Conservation (phyloP, 1,140 invertebrate genomes). For the Drosophila pachea region DNA sequence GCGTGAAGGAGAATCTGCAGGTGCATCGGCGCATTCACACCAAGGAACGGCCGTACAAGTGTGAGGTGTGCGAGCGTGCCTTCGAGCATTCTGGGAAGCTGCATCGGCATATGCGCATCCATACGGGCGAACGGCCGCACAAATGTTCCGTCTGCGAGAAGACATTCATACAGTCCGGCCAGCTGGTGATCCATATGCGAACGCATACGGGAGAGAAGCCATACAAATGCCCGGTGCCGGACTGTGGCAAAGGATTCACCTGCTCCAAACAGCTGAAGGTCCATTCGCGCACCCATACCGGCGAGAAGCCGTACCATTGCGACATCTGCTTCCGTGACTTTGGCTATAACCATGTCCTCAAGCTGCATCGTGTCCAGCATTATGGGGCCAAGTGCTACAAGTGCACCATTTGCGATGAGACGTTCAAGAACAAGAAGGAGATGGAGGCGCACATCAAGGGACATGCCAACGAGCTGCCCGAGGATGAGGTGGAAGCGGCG, state of each 20-base stretch:
- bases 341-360: constrained; percentile 92
- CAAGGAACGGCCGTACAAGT: constrained; percentile 89
- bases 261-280: constrained; percentile 95
- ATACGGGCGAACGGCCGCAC: constrained; percentile 95
- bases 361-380: constrained; percentile 93
- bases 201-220: constrained; percentile 95
- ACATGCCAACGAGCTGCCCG: constrained; percentile 85
- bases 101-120: constrained; percentile 94
- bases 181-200: constrained; percentile 90
- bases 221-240: constrained; percentile 89
- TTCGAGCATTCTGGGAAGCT: constrained; percentile 96
- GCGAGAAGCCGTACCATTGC: constrained; percentile 87
- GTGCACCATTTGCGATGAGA: constrained; percentile 91
- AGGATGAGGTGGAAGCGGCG: constrained; percentile 68
- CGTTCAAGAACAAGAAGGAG: constrained; percentile 92
- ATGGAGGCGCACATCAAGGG: constrained; percentile 94
- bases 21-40: constrained; percentile 95
- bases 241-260: constrained; percentile 92
- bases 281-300: constrained; percentile 89
- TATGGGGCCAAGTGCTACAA: constrained; percentile 95
- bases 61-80: constrained; percentile 92
- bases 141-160: constrained; percentile 95
- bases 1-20: constrained; percentile 94
- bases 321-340: constrained; percentile 84
- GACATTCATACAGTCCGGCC: constrained; percentile 93